Evolutionary conservation across 53 echinoderm and acorn worm genomes (phyloP).

Genomic region (Antedon mediterranea): DNA sequence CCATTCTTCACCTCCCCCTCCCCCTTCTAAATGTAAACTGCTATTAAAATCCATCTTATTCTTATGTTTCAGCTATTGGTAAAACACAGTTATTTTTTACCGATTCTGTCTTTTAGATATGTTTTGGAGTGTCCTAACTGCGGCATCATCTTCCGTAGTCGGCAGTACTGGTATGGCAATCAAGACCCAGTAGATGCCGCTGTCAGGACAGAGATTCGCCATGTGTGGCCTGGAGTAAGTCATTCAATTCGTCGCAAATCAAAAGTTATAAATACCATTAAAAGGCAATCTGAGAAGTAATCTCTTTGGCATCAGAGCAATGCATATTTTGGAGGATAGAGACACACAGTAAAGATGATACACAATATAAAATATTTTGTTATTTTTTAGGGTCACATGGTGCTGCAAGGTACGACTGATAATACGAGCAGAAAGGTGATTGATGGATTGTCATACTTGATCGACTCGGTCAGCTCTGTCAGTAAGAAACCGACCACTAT

Average conservation of each 20-base stretch:
- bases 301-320: too few relatives aligned
- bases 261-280: too few relatives aligned
- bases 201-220: conserved; percentile 80
- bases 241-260: too few relatives aligned
- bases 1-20: too few relatives aligned
- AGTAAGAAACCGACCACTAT: conserved; percentile 84
- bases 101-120: conserved; percentile 30
- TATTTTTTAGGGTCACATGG: conserved; percentile 51
- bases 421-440: conserved; percentile 76
- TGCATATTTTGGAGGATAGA: too few relatives aligned
- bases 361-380: too few relatives aligned
- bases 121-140: conserved; percentile 82
- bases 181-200: conserved; percentile 74
- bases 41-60: too few relatives aligned
- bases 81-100: neutral
- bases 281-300: too few relatives aligned
- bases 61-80: too few relatives aligned
- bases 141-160: conserved; percentile 83
- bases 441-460: conserved; percentile 75
- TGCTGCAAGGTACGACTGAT: conserved; percentile 73
- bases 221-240: conserved; percentile 93
- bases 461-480: conserved; percentile 64
- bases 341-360: too few relatives aligned
- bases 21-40: too few relatives aligned
- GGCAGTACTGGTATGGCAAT: conserved; percentile 92